phyloP scores from a whole-genome alignment of 2,888 invertebrate genomes.

The Heliconius cydno region DNA sequence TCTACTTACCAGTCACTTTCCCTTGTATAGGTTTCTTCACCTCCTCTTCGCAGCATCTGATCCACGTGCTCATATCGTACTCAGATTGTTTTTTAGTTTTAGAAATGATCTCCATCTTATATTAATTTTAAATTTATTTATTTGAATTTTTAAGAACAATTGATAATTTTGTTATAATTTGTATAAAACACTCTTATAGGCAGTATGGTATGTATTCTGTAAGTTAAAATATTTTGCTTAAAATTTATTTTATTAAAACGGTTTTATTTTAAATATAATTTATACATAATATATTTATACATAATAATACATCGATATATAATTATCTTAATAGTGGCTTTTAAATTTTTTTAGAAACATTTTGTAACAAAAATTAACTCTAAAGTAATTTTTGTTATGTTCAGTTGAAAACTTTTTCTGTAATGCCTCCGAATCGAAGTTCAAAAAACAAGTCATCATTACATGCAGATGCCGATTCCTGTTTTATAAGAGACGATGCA shows the following conservation, averaged over 20 bases:
- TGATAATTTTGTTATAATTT: background rate
- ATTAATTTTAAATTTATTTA: background rate
- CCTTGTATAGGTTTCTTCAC: slow-evolving; percentile 25
- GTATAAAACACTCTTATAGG: too few relatives aligned
- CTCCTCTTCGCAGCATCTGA: slow-evolving; percentile 20
- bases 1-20: slow-evolving; percentile 30
- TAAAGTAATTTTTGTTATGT: too few relatives aligned
- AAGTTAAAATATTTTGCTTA: background rate
- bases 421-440: too few relatives aligned
- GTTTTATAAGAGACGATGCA: background rate
- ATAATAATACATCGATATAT: too few relatives aligned
- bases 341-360: too few relatives aligned
- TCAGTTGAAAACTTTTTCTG: too few relatives aligned
- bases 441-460: too few relatives aligned
- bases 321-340: too few relatives aligned
- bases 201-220: background rate
- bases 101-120: background rate
- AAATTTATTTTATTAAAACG: too few relatives aligned
- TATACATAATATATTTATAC: too few relatives aligned
- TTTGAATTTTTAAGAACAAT: background rate
- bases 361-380: too few relatives aligned
- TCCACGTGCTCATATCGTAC: slow-evolving; percentile 34
- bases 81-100: slow-evolving; percentile 48
- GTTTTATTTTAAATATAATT: too few relatives aligned
- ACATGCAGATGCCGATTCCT: background rate